Conservation (phyloP, 2,797 vertebrate species). For the Decapterus maruadsi region DNA sequence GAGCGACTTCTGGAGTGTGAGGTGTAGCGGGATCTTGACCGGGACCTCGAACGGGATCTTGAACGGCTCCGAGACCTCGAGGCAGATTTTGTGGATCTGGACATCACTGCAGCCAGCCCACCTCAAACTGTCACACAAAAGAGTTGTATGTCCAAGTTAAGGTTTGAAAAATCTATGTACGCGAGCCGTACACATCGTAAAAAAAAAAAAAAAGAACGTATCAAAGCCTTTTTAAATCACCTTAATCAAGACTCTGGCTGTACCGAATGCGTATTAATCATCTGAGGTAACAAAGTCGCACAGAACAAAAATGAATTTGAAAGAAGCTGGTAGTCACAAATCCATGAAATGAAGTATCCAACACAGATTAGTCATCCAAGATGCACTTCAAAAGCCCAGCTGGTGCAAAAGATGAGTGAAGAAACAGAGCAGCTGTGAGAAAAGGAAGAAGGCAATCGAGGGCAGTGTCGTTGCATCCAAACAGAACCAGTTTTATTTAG, state of each 20-base stretch:
- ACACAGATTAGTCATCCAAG: constrained; percentile 23
- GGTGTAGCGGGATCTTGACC: constrained; percentile 89
- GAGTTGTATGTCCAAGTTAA: constrained; percentile 21
- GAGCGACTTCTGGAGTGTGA: constrained; percentile 90
- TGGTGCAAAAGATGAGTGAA: constrained; percentile 25
- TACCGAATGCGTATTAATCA: constrained; percentile 1
- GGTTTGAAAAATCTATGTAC: neutral
- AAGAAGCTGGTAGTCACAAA: constrained; percentile 3
- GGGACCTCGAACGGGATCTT: constrained; percentile 90
- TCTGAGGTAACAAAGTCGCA: constrained; percentile 4
- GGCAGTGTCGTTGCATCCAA: constrained; percentile 46
- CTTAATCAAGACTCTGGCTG: constrained; percentile 13
- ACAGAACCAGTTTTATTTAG: constrained; percentile 73
- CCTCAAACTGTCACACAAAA: constrained; percentile 64
- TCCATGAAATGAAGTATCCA: constrained; percentile 40
- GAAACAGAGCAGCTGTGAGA: constrained; percentile 54
- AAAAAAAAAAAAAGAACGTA: neutral
- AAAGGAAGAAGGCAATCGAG: constrained; percentile 48
- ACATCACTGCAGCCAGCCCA: constrained; percentile 87
- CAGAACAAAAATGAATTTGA: neutral
- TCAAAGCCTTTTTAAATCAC: constrained; percentile 2
- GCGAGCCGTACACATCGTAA: neutral
- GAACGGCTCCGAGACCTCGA: constrained; percentile 93
- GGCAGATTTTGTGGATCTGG: constrained; percentile 93
- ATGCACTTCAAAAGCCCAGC: constrained; percentile 27